A percentile compares a stretch with the other conserved stretches of the same genome.
Evolutionary conservation across 2,797 vertebrate species (phyloP).

Genomic region (Eupleurogrammus muticus): DNA sequence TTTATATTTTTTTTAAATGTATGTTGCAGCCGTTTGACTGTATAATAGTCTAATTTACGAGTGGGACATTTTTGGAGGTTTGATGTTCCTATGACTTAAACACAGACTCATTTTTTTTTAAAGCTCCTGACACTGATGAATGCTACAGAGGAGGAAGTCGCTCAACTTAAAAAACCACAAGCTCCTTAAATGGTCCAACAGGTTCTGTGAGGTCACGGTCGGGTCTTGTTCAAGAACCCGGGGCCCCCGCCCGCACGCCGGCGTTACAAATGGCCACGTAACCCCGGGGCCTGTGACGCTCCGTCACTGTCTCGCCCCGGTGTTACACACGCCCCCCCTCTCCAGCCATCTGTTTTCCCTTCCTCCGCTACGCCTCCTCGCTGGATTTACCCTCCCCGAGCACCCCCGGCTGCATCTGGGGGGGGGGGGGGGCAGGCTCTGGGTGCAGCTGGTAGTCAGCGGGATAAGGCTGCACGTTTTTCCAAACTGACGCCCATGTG

Average conservation of each 20-base stretch:
- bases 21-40: neutral
- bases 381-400: conserved; percentile 48
- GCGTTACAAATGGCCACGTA: conserved; percentile 54
- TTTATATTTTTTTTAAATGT: conserved; percentile 1
- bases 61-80: neutral
- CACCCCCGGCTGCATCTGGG: conserved; percentile 38
- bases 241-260: conserved; percentile 35
- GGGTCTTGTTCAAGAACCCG: conserved; percentile 51
- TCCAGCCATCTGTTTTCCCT: conserved; percentile 73
- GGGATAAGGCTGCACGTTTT: conserved; percentile 47
- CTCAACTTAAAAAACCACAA: conserved; percentile 18
- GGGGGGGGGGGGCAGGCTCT: conserved; percentile 68
- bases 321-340: conserved; percentile 39
- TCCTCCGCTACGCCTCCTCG: conserved; percentile 29
- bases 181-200: conserved; percentile 50
- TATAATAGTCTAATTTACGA: neutral
- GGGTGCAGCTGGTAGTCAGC: conserved; percentile 76
- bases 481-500: conserved; percentile 55
- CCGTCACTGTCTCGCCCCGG: conserved; percentile 37
- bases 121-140: conserved; percentile 23
- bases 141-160: conserved; percentile 34
- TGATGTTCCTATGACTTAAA: conserved; percentile 14
- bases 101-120: conserved; percentile 15
- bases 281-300: conserved; percentile 23
- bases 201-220: conserved; percentile 51